Base-by-base conservation (phyloP, 2,888 invertebrate genomes). In the Gymnosoma rotundatum region DNA sequence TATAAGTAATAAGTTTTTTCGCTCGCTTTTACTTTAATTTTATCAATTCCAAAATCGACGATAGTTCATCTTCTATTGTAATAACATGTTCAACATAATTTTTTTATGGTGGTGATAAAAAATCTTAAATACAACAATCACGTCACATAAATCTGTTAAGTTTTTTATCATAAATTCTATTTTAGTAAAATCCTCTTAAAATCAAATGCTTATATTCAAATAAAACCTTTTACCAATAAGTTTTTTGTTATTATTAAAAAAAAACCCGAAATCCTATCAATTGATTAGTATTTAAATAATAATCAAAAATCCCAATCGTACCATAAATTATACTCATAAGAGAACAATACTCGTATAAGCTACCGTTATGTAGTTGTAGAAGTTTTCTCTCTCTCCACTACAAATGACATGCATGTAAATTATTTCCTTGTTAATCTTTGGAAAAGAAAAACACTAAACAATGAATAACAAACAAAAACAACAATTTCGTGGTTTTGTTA, bases 141-240 rank as follows among this genome's bases (percentile, higher is more conserved):
- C 42, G 56, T 72, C 60, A 21, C 58, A 84, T 81, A 81, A 81
- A 81, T 81, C 64, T 64, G 38, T 36, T 38, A 21, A 20, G 42
- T 50, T 72, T 72, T 63, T 83, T 72, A 56, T 76, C 66, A 20
- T 48, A 32, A 69, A 20, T 64, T 21, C 54, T 56, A 64, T 73
- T 56, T 36, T 32, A 52, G 63, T 63, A 60, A 81, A 84, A 81
- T 84, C 84, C 84, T 84, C 78, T 84, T 84, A 81, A 78, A 84
- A 78, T 60, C 42, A 3, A 64, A 63, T 63, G 61, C 67, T 76
- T 76, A 72, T 76, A 78, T 78, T 69, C 52, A 64, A 63, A 81
- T 81, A 69, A 78, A 80, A 69, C 21, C 50, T 66, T 79, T 32
- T 16, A 16, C 32, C 69, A 66, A 75, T 72, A n/a, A 70, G 60